Percentiles rank a stretch among this genome's conserved stretches.
phyloP scores from a whole-genome alignment of 2,113 vertebrate species.

The Hepsetus odoe region DNA sequence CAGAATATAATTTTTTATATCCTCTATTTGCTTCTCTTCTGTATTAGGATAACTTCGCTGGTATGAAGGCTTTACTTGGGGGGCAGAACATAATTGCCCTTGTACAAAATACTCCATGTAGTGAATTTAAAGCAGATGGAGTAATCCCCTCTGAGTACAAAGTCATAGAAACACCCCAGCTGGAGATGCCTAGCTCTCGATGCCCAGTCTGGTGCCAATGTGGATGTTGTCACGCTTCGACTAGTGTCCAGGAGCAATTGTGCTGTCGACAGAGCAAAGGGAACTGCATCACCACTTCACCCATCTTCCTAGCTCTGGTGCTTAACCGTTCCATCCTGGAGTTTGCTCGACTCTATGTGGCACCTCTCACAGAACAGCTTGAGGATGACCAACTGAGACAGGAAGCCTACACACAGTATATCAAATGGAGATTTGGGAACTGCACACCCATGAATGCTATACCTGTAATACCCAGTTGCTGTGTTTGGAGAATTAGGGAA shows the following conservation, averaged over 20 bases:
- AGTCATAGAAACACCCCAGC: conserved; percentile 9
- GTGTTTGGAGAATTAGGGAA: conserved; percentile 73
- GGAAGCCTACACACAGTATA: conserved; percentile 76
- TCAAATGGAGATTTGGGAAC: conserved; percentile 79
- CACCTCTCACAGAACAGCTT: conserved; percentile 67
- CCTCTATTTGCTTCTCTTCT: background rate
- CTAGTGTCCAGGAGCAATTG: conserved; percentile 71
- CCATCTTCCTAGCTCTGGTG: conserved; percentile 71
- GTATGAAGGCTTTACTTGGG: conserved; percentile 58
- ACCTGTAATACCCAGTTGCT: conserved; percentile 80
- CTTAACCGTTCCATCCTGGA: conserved; percentile 67
- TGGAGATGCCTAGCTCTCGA: background rate
- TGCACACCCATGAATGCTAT: conserved; percentile 58
- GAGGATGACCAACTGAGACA: conserved; percentile 59
- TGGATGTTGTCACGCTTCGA: conserved; percentile 58
- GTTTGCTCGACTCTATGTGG: conserved; percentile 72
- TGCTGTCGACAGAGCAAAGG: conserved; percentile 74
- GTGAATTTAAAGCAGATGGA: background rate
- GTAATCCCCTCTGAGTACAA: background rate
- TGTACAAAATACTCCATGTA: background rate
- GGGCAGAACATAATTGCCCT: background rate
- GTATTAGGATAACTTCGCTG: conserved; percentile 56
- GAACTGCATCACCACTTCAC: conserved; percentile 69
- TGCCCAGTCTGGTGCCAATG: conserved; percentile 76
- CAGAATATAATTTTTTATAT: background rate